Conservation (phyloP, 2,888 invertebrate genomes). For the Dermolepida albohirtum region DNA sequence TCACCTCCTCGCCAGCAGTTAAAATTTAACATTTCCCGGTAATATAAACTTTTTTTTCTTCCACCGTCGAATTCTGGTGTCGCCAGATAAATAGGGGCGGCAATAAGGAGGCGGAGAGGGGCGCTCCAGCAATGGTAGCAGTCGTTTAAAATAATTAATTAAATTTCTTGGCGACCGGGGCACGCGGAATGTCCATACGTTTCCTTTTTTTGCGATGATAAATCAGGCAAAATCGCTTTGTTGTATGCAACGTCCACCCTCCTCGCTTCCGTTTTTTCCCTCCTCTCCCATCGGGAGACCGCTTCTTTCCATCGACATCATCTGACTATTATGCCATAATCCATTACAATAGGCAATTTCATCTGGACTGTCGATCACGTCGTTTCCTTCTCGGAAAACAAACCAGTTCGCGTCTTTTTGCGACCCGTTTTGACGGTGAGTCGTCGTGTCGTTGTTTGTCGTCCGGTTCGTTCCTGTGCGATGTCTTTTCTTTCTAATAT, state of each 20-base stretch:
- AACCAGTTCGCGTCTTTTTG: conserved; percentile 55
- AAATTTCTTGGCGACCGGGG: conserved; percentile 62
- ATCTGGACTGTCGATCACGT: conserved; percentile 62
- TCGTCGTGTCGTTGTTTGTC: background rate
- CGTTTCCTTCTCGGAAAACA: conserved; percentile 57
- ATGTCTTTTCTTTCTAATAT: no score
- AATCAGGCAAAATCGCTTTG: conserved; percentile 55
- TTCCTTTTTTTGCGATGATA: conserved; percentile 59
- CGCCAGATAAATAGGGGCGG: conserved; percentile 4
- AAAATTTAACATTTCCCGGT: conserved; percentile 66
- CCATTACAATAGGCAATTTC: conserved; percentile 61
- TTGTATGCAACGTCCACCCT: background rate
- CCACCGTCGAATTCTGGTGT: conserved; percentile 7
- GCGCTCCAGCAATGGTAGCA: conserved; percentile 43
- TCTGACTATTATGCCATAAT: conserved; percentile 51
- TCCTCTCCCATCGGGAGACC: no score
- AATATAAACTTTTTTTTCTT: conserved; percentile 63
- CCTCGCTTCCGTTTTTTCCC: conserved; percentile 5
- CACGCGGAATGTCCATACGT: conserved; percentile 62
- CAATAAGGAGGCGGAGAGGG: background rate
- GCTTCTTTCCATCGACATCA: conserved; percentile 8
- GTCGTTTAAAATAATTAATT: conserved; percentile 66
- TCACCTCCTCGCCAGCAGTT: conserved; percentile 48
- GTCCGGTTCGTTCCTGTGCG: no score
- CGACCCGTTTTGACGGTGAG: background rate